phyloP scores from a whole-genome alignment of 2,113 vertebrate species.

The Nycticorax nycticorax region DNA sequence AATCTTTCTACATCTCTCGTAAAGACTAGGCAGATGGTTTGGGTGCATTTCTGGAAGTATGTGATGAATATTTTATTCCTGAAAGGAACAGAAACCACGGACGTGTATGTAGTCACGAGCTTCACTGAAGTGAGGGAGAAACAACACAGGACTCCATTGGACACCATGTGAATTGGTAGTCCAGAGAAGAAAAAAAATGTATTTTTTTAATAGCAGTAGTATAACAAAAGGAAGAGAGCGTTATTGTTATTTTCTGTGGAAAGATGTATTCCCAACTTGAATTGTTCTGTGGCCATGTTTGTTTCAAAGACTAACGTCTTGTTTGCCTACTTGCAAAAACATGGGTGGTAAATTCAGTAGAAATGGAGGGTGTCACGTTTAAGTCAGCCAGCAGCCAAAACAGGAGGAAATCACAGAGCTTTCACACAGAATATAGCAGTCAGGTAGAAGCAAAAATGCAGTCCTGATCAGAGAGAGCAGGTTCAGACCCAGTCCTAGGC shows the following conservation, averaged over 20 bases:
- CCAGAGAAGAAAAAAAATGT: not conserved
- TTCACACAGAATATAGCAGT: not conserved
- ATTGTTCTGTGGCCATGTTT: not conserved
- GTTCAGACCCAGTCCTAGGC: not conserved
- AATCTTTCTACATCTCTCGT: not conserved
- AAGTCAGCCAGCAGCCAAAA: not conserved
- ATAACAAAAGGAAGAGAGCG: not conserved
- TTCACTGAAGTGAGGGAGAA: not conserved
- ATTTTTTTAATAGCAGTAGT: not conserved
- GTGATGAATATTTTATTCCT: conserved; percentile 32
- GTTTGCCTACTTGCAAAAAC: not conserved
- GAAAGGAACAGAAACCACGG: not conserved
- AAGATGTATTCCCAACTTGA: not conserved
- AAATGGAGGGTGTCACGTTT: not conserved
- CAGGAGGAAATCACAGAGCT: not conserved
- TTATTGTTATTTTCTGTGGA: not conserved
- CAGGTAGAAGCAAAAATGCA: not conserved
- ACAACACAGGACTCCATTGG: not conserved
- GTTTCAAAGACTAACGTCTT: not conserved
- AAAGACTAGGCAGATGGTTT: conserved; percentile 24
- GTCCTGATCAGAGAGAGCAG: not conserved
- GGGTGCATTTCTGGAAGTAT: not conserved
- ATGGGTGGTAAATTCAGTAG: not conserved
- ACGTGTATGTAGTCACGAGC: not conserved
- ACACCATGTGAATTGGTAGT: not conserved